Evolutionary conservation across 2,113 vertebrate species (phyloP).

Genomic region (Aptenodytes patagonicus): DNA sequence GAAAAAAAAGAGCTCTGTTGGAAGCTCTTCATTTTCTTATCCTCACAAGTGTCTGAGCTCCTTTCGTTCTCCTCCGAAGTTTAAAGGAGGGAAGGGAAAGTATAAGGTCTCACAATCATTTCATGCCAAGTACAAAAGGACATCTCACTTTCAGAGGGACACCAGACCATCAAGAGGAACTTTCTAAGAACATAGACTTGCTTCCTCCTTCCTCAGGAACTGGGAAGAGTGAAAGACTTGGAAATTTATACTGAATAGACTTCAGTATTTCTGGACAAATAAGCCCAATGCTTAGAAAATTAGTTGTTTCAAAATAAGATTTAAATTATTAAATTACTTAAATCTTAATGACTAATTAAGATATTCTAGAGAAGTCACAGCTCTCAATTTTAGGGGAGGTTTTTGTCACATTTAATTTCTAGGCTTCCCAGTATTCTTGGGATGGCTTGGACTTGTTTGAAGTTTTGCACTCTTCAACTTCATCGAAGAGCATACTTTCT

Average conservation of each 20-base stretch:
- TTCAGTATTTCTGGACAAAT: not conserved
- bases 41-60: not conserved
- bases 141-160: not conserved
- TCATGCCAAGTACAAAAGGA: not conserved
- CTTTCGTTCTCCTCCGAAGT: not conserved
- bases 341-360: not conserved
- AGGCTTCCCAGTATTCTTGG: not conserved
- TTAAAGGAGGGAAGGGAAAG: constrained; percentile 45
- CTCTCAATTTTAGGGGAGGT: not conserved
- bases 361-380: not conserved
- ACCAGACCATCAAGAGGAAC: constrained; percentile 8
- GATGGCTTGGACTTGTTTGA: not conserved
- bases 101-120: constrained; percentile 30
- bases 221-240: not conserved
- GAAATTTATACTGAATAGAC: not conserved
- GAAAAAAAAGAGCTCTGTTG: not conserved
- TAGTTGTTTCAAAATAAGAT: not conserved
- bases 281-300: not conserved
- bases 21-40: not conserved
- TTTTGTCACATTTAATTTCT: not conserved
- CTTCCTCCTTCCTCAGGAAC: not conserved
- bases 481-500: not conserved
- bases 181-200: not conserved
- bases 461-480: not conserved
- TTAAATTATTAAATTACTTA: not conserved